Evolutionary conservation across 2,797 vertebrate species (phyloP), one percentile per base, ranked within the genome.

Genomic region (Ispidina lecontei): DNA sequence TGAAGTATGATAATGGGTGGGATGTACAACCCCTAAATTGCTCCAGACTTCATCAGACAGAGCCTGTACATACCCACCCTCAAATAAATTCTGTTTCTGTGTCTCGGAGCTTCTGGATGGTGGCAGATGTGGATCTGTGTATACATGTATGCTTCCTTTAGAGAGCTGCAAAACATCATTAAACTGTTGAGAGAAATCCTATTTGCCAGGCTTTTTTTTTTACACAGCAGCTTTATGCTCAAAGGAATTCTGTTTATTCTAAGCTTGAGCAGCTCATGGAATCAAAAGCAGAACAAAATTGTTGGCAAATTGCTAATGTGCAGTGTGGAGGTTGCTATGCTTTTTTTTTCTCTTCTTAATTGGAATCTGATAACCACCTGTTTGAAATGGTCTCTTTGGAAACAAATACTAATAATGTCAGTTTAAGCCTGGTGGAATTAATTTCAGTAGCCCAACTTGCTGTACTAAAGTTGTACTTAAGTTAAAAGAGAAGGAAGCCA

Each of bases 231-330:
- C 49, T 84, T 84, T 93, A 77, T 86, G 73, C 80, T 90, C 77
- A 55, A 64, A 84, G 71, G 71, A 90, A 87, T 86, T 86, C 52
- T 71, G 51, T 90, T 92, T 93, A 59, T 94, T 89, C 54, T 79
- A 62, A 92, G 77, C 60, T 91, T 87, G 49, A 92, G 60, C 68
- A 91, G 58, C 26, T 86, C 33, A 9, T 3, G 12, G 58, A 94
- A 82, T 51, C 21, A 72, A 79, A 91, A 82, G 2, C 74, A 82
- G 86, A 92, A 62, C 22, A 88, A 63, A 91, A 91, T 55, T 62
- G 62, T 81, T 94, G 65, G 77, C 60, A 84, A 71, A 88, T 90
- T 84, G 80, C 77, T 93, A 70, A 51, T 68, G 64, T 74, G 68
- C 2, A 21, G 35, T 82, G 58, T 37, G 91, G 83, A 93, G 46